phyloP scores from a whole-genome alignment of 2,888 invertebrate genomes.

The Drosophila neotestacea region DNA sequence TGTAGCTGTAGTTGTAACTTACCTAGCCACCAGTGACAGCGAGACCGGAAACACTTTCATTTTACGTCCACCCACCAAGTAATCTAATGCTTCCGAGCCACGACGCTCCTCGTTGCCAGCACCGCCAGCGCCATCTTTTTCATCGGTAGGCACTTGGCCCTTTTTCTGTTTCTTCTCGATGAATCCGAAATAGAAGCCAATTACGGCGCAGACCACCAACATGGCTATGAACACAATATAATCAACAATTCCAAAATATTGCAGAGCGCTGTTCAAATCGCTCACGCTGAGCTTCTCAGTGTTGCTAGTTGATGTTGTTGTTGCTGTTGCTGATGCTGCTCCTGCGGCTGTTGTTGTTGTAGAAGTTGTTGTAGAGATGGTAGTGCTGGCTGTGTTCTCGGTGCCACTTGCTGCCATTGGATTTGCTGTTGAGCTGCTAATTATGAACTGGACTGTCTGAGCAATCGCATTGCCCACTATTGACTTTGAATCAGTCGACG shows the following conservation, averaged over 20 bases:
- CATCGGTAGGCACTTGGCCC: slow-evolving; percentile 45
- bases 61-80: slow-evolving; percentile 92
- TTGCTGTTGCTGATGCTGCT: slow-evolving; percentile 7
- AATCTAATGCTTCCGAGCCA: slow-evolving; percentile 87
- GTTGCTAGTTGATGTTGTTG: slow-evolving; percentile 16
- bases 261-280: slow-evolving; percentile 86
- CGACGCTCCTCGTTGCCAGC: slow-evolving; percentile 70
- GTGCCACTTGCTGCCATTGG: slow-evolving; percentile 36
- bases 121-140: slow-evolving; percentile 54
- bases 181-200: slow-evolving; percentile 94
- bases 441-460: slow-evolving; percentile 72
- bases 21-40: slow-evolving; percentile 94
- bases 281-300: slow-evolving; percentile 75
- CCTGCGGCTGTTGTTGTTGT: slow-evolving; percentile 6
- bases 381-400: slow-evolving; percentile 5
- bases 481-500: slow-evolving; percentile 24
- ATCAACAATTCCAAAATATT: slow-evolving; percentile 90
- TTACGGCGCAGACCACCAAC: slow-evolving; percentile 91
- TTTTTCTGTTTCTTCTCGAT: slow-evolving; percentile 86
- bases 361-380: slow-evolving; percentile 24
- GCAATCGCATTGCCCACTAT: slow-evolving; percentile 56
- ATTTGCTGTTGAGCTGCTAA: slow-evolving; percentile 67
- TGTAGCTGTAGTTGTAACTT: slow-evolving; percentile 60
- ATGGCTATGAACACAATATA: slow-evolving; percentile 92
- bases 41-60: slow-evolving; percentile 94